Conservation (phyloP, 2,888 invertebrate genomes). For the Meiosimyza platycephala region DNA sequence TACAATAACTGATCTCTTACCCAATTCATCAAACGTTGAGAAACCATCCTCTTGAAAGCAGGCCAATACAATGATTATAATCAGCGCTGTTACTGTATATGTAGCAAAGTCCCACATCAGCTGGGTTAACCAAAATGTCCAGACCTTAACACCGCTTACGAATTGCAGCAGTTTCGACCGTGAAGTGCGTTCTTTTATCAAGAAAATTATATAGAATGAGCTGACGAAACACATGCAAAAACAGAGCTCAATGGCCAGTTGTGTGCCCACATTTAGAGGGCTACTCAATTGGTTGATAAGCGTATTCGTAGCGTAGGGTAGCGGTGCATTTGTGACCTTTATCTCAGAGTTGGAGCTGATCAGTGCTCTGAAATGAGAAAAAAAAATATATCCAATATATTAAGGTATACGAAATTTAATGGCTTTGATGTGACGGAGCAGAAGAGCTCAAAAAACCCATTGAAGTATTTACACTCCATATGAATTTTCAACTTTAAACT, state of each 20-base stretch:
- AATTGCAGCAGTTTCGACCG: slow-evolving; percentile 80
- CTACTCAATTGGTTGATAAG: slow-evolving; percentile 35
- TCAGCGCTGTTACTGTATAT: slow-evolving; percentile 75
- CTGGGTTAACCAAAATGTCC: slow-evolving; percentile 77
- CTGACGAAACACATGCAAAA: slow-evolving; percentile 70
- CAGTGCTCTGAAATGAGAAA: slow-evolving; percentile 35
- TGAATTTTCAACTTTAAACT: background rate
- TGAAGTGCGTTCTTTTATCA: slow-evolving; percentile 73
- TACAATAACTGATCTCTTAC: slow-evolving; percentile 30
- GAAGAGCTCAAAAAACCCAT: background rate
- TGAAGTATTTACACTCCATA: background rate
- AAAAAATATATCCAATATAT: no score
- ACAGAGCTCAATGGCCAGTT: slow-evolving; percentile 72
- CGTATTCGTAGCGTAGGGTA: slow-evolving; percentile 71
- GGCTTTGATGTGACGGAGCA: no score
- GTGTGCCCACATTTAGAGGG: slow-evolving; percentile 67
- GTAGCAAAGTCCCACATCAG: slow-evolving; percentile 70
- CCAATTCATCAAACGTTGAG: slow-evolving; percentile 44
- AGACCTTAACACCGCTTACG: slow-evolving; percentile 76
- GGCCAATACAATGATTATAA: slow-evolving; percentile 71
- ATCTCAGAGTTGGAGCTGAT: slow-evolving; percentile 48
- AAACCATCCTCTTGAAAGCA: slow-evolving; percentile 73
- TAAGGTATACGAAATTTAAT: no score
- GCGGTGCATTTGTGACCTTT: slow-evolving; percentile 73
- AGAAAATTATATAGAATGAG: slow-evolving; percentile 72